Evolutionary conservation across 2,888 invertebrate genomes (phyloP), one percentile per base, ranked within the genome.

Genomic region (Drosophila heteroneura): DNA sequence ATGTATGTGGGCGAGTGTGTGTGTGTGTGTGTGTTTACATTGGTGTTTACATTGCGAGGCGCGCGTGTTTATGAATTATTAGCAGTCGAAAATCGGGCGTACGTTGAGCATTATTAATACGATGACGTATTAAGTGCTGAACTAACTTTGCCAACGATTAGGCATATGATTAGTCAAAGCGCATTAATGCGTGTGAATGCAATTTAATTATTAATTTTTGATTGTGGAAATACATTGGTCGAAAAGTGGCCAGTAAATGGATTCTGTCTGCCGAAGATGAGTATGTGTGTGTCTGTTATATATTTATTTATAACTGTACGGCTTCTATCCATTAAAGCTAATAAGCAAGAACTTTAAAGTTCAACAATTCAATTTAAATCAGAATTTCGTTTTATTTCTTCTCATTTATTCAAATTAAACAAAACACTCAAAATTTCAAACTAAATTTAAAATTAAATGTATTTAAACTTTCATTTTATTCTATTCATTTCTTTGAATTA

Each of bases 61-160:
- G 67, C 62, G 73, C 78, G 73, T 81, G 78, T 71, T 67, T 74
- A 78, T 81, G 78, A 75, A 81, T 78, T 76, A 80, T 80, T 70
- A 78, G 68, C 62, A 65, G 49, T 22, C 5, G 32, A 53, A 53
- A 41, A 70, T 57, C 41, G 53, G 51, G 37, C 58, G 30, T 35
- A 41, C 47, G 39, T 28, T 35, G 47, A 28, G 33, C 56, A 41
- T 33, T 56, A 49, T 33, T 56, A 47, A 39, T 51, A 26, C 32
- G 39, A 22, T 37, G 33, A 19, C 22, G 47, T 61, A 39, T 65
- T 53, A 65, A 71, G 32, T 61, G 54, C 47, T 41, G 53, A 33
- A 54, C 49, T 60, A 49, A 60, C 60, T 59, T 57, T 28, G 60
- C 10, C 26, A 32, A 58, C 64, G 60, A 63, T 70, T 70, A 68